Conservation (phyloP, 2,888 invertebrate genomes). For the Muscina levida region DNA sequence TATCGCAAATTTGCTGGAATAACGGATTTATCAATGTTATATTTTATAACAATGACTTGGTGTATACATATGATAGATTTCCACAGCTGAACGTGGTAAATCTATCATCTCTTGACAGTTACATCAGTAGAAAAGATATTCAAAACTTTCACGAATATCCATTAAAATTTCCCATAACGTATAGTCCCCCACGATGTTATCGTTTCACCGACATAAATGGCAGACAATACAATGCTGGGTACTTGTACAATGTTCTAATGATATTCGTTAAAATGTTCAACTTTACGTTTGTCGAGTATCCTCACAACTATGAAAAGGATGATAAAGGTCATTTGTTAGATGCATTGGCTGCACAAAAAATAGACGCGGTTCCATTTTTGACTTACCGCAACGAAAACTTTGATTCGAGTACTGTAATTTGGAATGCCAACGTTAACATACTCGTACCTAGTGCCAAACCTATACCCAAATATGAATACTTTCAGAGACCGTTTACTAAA, state of each 20-base stretch:
- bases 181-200: conserved; percentile 9
- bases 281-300: conserved; percentile 23
- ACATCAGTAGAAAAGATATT: neutral
- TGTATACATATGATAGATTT: conserved; percentile 24
- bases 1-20: conserved; percentile 28
- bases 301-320: conserved; percentile 33
- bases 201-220: conserved; percentile 4
- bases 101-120: neutral
- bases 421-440: conserved; percentile 16
- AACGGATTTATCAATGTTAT: conserved; percentile 26
- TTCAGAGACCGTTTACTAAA: neutral
- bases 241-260: conserved; percentile 15
- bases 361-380: neutral
- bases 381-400: neutral
- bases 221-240: neutral
- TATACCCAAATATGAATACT: conserved; percentile 18
- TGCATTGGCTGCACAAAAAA: neutral
- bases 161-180: neutral
- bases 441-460: conserved; percentile 31
- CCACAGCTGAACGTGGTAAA: conserved; percentile 7
- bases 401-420: conserved; percentile 28
- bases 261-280: conserved; percentile 32
- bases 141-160: conserved; percentile 32
- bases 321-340: neutral
- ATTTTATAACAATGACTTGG: neutral